Percentiles rank a stretch among this genome's conserved stretches.
phyloP scores from a whole-genome alignment of 2,888 invertebrate genomes.

The Aethes cnicana region DNA sequence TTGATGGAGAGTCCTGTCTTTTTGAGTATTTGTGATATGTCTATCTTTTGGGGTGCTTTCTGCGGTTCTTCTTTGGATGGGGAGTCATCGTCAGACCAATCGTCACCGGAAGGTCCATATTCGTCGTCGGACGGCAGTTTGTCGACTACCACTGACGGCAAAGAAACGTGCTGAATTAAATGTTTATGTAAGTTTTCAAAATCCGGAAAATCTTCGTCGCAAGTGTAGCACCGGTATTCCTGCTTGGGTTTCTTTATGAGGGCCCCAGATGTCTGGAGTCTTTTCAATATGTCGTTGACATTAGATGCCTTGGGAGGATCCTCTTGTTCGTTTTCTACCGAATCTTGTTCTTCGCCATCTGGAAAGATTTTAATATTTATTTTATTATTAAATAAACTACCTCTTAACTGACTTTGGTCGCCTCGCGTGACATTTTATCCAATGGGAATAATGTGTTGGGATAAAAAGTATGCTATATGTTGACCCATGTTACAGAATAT shows the following conservation, averaged over 20 bases:
- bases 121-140: conserved; percentile 76
- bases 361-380: too few relatives aligned
- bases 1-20: conserved; percentile 67
- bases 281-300: conserved; percentile 62
- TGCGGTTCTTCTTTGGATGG: conserved; percentile 42
- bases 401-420: too few relatives aligned
- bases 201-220: conserved; percentile 72
- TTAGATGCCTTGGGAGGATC: conserved; percentile 43
- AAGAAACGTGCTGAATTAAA: conserved; percentile 80
- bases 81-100: conserved; percentile 72
- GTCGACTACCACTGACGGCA: conserved; percentile 75
- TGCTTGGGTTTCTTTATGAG: conserved; percentile 64
- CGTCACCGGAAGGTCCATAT: conserved; percentile 63
- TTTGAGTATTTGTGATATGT: conserved; percentile 67
- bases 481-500: too few relatives aligned
- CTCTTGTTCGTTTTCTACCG: conserved; percentile 42
- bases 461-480: too few relatives aligned
- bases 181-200: conserved; percentile 76
- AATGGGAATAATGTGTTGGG: too few relatives aligned
- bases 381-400: not conserved
- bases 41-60: conserved; percentile 68
- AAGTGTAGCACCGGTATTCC: conserved; percentile 75
- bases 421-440: too few relatives aligned
- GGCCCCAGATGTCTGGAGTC: conserved; percentile 65
- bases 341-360: conserved; percentile 54